Conservation (phyloP, 2,113 vertebrate genomes). For the Anseranas semipalmata region DNA sequence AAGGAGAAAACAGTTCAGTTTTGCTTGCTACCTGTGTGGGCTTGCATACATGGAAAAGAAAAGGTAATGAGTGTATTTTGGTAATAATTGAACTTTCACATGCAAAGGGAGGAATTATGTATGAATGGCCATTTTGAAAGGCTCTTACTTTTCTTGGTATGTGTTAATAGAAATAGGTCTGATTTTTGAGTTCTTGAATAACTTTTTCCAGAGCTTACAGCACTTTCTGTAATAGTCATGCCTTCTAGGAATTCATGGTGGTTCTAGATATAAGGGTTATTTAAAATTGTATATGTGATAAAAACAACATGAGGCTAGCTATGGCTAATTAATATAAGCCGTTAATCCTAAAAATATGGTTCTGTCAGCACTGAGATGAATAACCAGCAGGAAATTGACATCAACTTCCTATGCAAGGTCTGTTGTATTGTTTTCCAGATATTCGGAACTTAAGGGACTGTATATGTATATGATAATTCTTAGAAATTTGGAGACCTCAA, state of each 20-base stretch:
- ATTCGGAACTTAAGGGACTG: not conserved
- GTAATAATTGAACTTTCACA: not conserved
- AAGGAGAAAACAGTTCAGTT: not conserved
- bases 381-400: not conserved
- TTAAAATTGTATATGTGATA: not conserved
- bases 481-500: not conserved
- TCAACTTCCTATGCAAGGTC: accelerated
- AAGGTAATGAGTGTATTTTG: not conserved
- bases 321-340: not conserved
- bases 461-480: not conserved
- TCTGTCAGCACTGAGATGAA: not conserved
- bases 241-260: not conserved
- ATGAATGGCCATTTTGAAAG: not conserved
- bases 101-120: not conserved
- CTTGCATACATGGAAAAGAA: not conserved
- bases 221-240: not conserved
- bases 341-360: not conserved
- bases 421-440: not conserved
- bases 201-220: not conserved
- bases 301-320: not conserved
- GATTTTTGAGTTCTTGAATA: not conserved
- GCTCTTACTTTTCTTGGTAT: not conserved
- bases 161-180: not conserved
- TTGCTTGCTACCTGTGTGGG: not conserved
- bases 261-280: not conserved